Base-by-base conservation (phyloP, 1,140 invertebrate genomes). In the Octopus sinensis region DNA sequence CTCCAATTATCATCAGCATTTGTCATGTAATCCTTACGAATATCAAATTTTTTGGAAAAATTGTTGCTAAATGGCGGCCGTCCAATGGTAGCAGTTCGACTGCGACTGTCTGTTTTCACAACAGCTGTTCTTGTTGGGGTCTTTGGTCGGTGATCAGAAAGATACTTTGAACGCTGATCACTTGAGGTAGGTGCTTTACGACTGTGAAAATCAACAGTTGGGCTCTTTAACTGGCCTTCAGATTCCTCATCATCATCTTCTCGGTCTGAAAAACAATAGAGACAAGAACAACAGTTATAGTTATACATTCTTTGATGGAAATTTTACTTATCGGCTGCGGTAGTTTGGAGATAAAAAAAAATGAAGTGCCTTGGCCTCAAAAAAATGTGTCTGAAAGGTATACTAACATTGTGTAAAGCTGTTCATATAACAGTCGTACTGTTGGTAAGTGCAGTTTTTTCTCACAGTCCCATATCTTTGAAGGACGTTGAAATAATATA, bases 101-200 rank as follows among this genome's bases (percentile, higher is more conserved):
- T 73, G 30, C 83, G 79, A 54, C 79, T 81, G 53, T 87, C 84
- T 43, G 80, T 54, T 80, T 68, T 73, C 62, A 83, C 78, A 5
- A 79, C 84, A 76, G 83, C 77, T 53, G 81, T 82, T 78, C 84
- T 79, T n/a, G 87, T 88, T 53, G 88, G 88, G 53, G 88, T 88
- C 82, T 88, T 88, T n/a, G 86, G 86, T 62, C 87, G 83, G 43
- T 83, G 81, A 80, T 85, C 84, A 4, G 81, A 80, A 76, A 87
- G 87, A 51, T 86, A 88, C 84, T 89, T 88, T 54, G 88, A 85
- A 68, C 85, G 82, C 10, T 79, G 62, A 62, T 82, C 83, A 56
- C 78, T 83, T 56, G 68, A 81, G 81, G 83, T 84, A 12, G 86
- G 85, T 17, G 86, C 86, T 79, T 85, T 84, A 30, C 84, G 84